Percentiles rank a stretch among this genome's conserved stretches.
These are phyloP conservation scores for Nannobrachium achirus DNA, from an alignment of 2,113 vertebrate genomes.

Conservation along the genomic window DNA sequence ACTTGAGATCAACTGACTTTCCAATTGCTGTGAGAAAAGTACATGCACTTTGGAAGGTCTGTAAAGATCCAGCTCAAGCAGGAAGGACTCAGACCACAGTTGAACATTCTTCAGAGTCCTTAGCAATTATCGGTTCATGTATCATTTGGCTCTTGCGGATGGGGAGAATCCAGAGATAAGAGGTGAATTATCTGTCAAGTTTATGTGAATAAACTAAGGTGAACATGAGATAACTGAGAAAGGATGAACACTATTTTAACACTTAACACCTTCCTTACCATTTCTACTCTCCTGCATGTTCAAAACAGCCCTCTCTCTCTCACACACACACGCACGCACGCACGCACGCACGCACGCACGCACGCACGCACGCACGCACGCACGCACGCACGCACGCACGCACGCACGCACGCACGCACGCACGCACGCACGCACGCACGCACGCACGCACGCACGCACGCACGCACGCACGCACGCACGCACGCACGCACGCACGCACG, in stretches of 20 bases:
- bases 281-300: slow-evolving; percentile 2
- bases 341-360: slow-evolving; percentile 5
- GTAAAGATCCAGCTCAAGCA: not conserved
- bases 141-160: not conserved
- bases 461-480: too few relatives aligned
- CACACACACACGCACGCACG: slow-evolving; percentile 2
- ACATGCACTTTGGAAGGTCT: not conserved
- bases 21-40: slow-evolving; percentile 23
- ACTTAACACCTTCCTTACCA: slow-evolving; percentile 12
- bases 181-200: not conserved
- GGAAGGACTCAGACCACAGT: not conserved
- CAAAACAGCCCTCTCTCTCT: too few relatives aligned
- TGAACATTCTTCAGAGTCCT: slow-evolving; percentile 5
- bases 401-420: not conserved
- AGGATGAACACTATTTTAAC: not conserved
- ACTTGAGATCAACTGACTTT: slow-evolving; percentile 5
- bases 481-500: not conserved
- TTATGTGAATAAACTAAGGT: not conserved
- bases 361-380: not conserved
- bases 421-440: slow-evolving; percentile 6
- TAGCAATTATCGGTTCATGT: not conserved
- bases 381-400: not conserved
- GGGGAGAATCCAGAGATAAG: not conserved
- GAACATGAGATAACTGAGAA: not conserved
- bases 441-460: slow-evolving; percentile 8